Percentiles rank a stretch among this genome's conserved stretches.
Conservation (phyloP, 2,113 vertebrate genomes). For the Picathartes gymnocephalus region DNA sequence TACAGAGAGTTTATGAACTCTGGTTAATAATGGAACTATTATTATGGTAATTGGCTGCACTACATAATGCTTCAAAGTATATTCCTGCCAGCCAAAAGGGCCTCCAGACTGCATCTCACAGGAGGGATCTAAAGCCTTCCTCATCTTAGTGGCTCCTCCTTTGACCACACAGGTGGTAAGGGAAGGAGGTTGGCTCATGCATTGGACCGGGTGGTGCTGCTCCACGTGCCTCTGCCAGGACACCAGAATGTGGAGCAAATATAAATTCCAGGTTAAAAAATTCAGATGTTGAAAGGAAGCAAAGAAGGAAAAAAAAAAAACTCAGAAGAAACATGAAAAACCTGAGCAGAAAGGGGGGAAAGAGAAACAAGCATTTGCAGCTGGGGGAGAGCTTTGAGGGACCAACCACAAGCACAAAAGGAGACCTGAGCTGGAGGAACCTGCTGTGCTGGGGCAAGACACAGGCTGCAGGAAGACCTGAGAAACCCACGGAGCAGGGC, state of each 20-base stretch:
- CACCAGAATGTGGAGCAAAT: neutral
- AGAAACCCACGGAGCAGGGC: neutral
- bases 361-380: neutral
- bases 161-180: neutral
- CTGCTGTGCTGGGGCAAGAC: neutral
- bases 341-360: neutral
- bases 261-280: neutral
- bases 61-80: neutral
- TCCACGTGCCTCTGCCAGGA: neutral
- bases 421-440: neutral
- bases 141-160: neutral
- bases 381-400: neutral
- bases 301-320: neutral
- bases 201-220: neutral
- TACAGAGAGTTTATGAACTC: slow-evolving; percentile 48
- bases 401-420: neutral
- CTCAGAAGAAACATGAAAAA: neutral
- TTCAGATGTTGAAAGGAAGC: neutral
- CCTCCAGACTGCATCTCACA: neutral
- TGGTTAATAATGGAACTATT: slow-evolving; percentile 46
- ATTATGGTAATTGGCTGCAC: slow-evolving; percentile 7
- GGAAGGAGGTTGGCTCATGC: neutral
- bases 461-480: neutral
- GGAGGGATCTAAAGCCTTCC: neutral
- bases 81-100: slow-evolving; percentile 1